Evolutionary conservation across 2,888 invertebrate genomes (phyloP).

Genomic region (Drosophila villosipedis): DNA sequence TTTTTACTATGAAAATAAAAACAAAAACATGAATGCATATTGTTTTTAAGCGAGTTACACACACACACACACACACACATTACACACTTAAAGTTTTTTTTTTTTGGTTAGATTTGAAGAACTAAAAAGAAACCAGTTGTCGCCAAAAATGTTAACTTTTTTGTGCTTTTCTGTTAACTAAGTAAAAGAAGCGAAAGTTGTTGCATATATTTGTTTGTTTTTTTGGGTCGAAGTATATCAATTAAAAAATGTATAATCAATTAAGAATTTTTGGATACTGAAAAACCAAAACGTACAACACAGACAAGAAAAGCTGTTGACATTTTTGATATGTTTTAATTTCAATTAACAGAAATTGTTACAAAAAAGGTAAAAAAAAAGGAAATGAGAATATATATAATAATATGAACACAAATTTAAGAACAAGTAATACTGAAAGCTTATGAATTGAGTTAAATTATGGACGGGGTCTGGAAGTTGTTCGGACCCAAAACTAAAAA

Average conservation of each 20-base stretch:
- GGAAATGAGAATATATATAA: constrained; percentile 1
- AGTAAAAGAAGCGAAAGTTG: constrained; percentile 22
- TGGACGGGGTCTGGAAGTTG: background rate
- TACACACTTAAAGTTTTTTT: constrained; percentile 22
- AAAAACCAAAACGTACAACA: constrained; percentile 71
- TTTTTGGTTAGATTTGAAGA: constrained; percentile 25
- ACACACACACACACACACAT: constrained; percentile 10
- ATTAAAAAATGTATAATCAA: constrained; percentile 31
- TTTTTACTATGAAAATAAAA: constrained; percentile 78
- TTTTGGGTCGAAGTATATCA: constrained; percentile 38
- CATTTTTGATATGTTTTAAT: constrained; percentile 38
- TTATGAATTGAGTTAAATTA: constrained; percentile 42
- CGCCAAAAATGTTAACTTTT: constrained; percentile 32
- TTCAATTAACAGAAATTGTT: constrained; percentile 61
- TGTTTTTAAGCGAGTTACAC: constrained; percentile 62
- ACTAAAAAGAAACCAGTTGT: constrained; percentile 20
- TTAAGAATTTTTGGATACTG: constrained; percentile 48
- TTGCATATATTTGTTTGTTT: constrained; percentile 31
- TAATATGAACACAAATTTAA: constrained; percentile 9
- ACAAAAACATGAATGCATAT: constrained; percentile 58
- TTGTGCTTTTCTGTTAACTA: constrained; percentile 51
- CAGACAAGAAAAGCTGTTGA: constrained; percentile 48
- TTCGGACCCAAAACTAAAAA: constrained; percentile 1
- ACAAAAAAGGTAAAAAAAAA: constrained; percentile 29
- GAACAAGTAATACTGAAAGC: constrained; percentile 23